Evolutionary conservation across 1,140 invertebrate genomes (phyloP), one percentile per base, ranked within the genome.

Genomic region (Lepidurus apus): DNA sequence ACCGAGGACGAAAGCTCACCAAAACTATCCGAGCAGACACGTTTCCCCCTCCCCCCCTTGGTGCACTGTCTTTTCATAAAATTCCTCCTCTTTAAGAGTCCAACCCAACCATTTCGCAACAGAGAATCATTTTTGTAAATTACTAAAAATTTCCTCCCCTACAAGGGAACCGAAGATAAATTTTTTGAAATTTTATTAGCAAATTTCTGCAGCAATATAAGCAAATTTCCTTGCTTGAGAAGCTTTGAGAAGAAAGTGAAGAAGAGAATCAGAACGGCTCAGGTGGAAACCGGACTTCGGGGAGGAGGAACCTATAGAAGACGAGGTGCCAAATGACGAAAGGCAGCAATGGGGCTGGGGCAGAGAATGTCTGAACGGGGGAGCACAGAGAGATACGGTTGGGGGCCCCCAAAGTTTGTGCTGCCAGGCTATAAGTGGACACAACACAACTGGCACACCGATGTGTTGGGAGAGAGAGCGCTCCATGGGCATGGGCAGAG

Each of bases 401-500:
- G 10, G 45, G 26, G 34, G 34, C 17, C 53, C 53, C 53, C 53
- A 65, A 65, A 65, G 10, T 21, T 65, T 65, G 53, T 65, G 53
- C 53, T 65, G 53, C 53, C 53, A 65, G 53, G 53, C 53, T 65
- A 65, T 65, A 65, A 65, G 53, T 65, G 53, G 53, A 65, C 53
- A 65, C 53, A 65, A 13, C 21, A 65, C 53, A 65, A 65, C 53
- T 65, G 53, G 17, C 53, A 21, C 21, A 21, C 53, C 13, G 17
- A 65, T 34, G 34, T 34, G 34, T 34, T 34, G 34, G 34, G 34
- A 3, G 34, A 34, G 34, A 65, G 53, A 65, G 21, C 53, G 5
- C 21, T 65, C 17, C 53, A 65, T 21, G 53, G 17, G 53, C 53
- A 65, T 13, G 17, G 21, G 21, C 53, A 65, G 17, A 65, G 21